phyloP scores from a whole-genome alignment of 2,888 invertebrate species.

The Malachius bipustulatus region DNA sequence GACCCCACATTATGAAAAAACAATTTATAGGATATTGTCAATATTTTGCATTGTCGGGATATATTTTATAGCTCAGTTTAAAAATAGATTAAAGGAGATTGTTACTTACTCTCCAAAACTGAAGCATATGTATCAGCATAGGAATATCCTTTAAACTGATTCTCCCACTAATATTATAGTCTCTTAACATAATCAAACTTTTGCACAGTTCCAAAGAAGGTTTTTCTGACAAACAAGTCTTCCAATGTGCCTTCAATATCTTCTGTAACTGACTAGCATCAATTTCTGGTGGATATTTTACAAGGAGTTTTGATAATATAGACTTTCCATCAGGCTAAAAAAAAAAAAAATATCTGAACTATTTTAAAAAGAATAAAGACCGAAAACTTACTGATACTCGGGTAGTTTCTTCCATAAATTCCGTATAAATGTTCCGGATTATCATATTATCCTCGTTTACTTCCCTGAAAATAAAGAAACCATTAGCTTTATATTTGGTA shows the following conservation, averaged over 20 bases:
- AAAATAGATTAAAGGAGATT: too few relatives aligned
- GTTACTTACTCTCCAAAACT: constrained; percentile 53
- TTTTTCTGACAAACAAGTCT: constrained; percentile 44
- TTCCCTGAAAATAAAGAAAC: constrained; percentile 46
- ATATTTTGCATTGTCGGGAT: too few relatives aligned
- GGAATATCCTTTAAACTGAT: constrained; percentile 49
- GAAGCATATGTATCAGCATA: constrained; percentile 49
- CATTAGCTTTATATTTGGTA: not conserved
- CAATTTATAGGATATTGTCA: too few relatives aligned
- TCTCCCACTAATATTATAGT: constrained; percentile 51
- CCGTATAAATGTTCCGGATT: constrained; percentile 49
- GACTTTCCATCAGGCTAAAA: constrained; percentile 42
- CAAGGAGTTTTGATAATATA: constrained; percentile 39
- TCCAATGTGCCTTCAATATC: constrained; percentile 47
- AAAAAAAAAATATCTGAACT: constrained; percentile 9
- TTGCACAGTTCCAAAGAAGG: constrained; percentile 54
- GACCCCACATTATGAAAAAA: too few relatives aligned
- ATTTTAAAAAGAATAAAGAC: too few relatives aligned
- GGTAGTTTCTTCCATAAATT: constrained; percentile 45
- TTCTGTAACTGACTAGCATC: constrained; percentile 49
- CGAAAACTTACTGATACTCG: constrained; percentile 41
- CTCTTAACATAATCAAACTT: constrained; percentile 55
- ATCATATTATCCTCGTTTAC: constrained; percentile 66
- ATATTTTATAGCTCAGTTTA: too few relatives aligned
- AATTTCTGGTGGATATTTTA: constrained; percentile 48